Percentiles rank a stretch among this genome's conserved stretches.
Conservation (phyloP, 2,113 vertebrate genomes). For the Pelmatolapia mariae region DNA sequence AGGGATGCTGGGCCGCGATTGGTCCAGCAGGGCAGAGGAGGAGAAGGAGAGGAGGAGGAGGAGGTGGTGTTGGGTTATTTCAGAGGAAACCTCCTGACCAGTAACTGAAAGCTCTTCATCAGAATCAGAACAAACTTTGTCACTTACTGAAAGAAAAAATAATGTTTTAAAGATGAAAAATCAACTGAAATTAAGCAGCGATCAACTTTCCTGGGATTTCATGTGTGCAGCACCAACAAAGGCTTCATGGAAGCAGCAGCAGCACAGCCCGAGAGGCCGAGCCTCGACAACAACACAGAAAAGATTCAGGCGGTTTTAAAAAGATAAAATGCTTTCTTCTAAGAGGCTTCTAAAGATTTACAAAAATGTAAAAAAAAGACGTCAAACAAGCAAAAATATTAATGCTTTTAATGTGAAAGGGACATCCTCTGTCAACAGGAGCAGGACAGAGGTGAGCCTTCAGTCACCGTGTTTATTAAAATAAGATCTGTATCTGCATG, state of each 20-base stretch:
- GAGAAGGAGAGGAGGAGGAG: neutral
- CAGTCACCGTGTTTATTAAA: neutral
- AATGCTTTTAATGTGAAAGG: neutral
- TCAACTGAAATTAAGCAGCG: accelerated
- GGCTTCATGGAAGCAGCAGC: neutral
- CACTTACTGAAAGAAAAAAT: neutral
- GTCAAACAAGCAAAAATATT: accelerated
- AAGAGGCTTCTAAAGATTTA: neutral
- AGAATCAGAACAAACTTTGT: neutral
- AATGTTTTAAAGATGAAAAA: neutral
- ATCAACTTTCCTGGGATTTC: neutral
- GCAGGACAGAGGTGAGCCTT: neutral
- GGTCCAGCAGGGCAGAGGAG: slow-evolving; percentile 16
- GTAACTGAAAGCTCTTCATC: neutral
- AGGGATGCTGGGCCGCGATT: slow-evolving; percentile 45
- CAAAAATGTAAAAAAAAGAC: neutral
- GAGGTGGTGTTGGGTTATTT: neutral
- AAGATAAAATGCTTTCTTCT: neutral
- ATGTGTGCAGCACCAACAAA: neutral
- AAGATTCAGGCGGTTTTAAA: neutral
- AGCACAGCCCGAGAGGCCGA: neutral
- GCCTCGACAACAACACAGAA: accelerated
- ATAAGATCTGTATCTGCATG: neutral
- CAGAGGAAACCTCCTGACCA: neutral
- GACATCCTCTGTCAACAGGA: neutral